phyloP scores from a whole-genome alignment of 2,888 invertebrate species.

The Cepaea hortensis region DNA sequence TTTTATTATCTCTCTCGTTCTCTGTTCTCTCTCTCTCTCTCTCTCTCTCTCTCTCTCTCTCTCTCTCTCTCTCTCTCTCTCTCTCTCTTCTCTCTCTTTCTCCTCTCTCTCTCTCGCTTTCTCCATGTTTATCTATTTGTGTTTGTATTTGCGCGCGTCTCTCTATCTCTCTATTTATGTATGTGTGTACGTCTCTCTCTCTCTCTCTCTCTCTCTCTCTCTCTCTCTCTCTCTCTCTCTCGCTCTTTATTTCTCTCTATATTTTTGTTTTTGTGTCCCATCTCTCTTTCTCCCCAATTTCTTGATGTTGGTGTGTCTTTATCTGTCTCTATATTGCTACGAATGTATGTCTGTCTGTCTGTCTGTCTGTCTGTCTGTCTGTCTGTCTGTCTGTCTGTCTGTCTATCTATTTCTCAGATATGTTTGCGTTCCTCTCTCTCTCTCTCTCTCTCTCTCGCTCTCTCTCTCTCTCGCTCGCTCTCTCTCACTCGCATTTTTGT shows the following conservation, averaged over 20 bases:
- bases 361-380: background rate
- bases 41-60: conserved; percentile 2
- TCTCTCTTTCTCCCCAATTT: too few relatives aligned
- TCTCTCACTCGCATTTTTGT: background rate
- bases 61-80: background rate
- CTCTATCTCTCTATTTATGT: background rate
- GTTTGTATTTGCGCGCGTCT: background rate
- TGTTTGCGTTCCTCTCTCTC: background rate
- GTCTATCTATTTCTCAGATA: background rate
- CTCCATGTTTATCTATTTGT: background rate
- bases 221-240: background rate
- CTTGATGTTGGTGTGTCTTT: too few relatives aligned
- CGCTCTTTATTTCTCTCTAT: background rate
- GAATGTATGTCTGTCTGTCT: conserved; percentile 13
- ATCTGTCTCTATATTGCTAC: too few relatives aligned
- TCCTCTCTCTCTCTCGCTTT: background rate
- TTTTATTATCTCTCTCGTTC: background rate
- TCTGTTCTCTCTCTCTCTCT: background rate
- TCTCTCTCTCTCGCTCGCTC: background rate
- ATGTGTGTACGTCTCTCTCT: too few relatives aligned
- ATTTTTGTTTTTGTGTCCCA: background rate
- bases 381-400: background rate
- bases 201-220: too few relatives aligned
- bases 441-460: conserved; percentile 7
- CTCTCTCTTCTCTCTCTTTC: background rate